Evolutionary conservation across 1,140 invertebrate species (phyloP).

Genomic region (Pachypeltis micranthus): DNA sequence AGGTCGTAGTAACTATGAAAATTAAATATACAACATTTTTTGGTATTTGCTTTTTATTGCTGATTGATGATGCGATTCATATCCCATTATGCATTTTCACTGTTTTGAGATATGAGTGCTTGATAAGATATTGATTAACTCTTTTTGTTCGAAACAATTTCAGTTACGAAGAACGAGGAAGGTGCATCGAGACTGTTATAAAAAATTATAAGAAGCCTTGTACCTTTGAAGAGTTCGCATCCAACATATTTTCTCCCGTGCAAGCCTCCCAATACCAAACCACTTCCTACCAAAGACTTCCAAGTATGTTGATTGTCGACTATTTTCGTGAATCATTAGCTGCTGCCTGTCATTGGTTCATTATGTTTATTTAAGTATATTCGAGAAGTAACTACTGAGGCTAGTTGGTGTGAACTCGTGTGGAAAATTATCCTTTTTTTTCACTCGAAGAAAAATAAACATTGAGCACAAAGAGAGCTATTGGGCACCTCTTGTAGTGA

Average conservation of each 20-base stretch:
- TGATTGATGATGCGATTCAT: neutral
- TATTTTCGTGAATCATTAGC: neutral
- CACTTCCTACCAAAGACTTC: slow-evolving; percentile 28
- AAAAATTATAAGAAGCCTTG: slow-evolving; percentile 75
- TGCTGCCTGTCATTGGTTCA: neutral
- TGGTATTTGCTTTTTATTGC: neutral
- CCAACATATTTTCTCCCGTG: slow-evolving; percentile 70
- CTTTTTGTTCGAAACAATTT: slow-evolving; percentile 9
- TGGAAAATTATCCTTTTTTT: neutral
- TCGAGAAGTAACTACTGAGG: neutral
- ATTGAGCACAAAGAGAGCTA: neutral
- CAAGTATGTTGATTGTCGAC: neutral
- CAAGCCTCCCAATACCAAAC: slow-evolving; percentile 39
- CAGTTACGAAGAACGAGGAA: slow-evolving; percentile 83
- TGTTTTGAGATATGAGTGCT: slow-evolving; percentile 23
- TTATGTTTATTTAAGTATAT: neutral
- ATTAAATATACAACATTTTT: neutral
- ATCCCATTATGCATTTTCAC: neutral
- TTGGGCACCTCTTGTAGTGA: too few relatives aligned
- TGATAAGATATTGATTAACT: neutral
- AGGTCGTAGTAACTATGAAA: neutral
- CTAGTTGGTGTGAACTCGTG: neutral
- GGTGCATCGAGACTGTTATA: slow-evolving; percentile 77
- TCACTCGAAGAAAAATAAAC: neutral
- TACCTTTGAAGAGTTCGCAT: slow-evolving; percentile 85